Base-by-base conservation (phyloP, 2,888 invertebrate species). In the Lingula anatina region DNA sequence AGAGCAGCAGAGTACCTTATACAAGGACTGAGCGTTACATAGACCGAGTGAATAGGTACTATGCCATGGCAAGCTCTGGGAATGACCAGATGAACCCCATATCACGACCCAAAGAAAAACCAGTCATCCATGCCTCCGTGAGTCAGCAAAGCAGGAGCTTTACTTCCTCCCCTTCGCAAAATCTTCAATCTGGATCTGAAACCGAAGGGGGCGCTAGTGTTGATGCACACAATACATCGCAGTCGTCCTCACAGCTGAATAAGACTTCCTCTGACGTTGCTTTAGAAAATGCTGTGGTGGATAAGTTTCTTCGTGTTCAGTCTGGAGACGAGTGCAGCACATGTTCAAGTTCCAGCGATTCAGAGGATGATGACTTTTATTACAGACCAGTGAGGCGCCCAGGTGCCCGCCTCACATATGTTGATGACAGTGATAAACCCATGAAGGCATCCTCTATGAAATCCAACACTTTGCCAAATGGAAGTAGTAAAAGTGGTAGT, bases 311-410 rank as follows among this genome's bases (percentile, higher is more conserved):
- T 20, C 12, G 15, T 20, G 24, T n/a, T 12, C 42, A 20, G 15
- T n/a, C 25, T n/a, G 42, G 20, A 24, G 89, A 89, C 71, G 86
- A 88, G 68, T 93, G 92, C 75, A 92, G 92, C 37, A 92, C 93
- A 15, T 93, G 93, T 59, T 80, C 81, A 25, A 71, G 71, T 51
- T 72, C 71, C 38, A 82, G 82, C 61, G 91, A 89, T 25, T 89
- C 89, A 18, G 90, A 91, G 46, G 73, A 74, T 44, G 91, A 90
- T 57, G 91, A 91, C 75, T 87, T 89, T 54, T 88, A 90, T 57
- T 72, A 77, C 49, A 79, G 91, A 64, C 90, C 91, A 3, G n/a
- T n/a, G n/a, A n/a, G n/a, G n/a, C n/a, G n/a, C n/a, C n/a, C n/a
- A n/a, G n/a, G n/a, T n/a, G n/a, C n/a, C n/a, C n/a, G n/a, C n/a